A percentile compares a stretch with the other conserved stretches of the same genome.
These are phyloP conservation scores for Acanthococcus lagerstroemiae DNA, from an alignment of 2,888 invertebrate species.

Conservation along the genomic window DNA sequence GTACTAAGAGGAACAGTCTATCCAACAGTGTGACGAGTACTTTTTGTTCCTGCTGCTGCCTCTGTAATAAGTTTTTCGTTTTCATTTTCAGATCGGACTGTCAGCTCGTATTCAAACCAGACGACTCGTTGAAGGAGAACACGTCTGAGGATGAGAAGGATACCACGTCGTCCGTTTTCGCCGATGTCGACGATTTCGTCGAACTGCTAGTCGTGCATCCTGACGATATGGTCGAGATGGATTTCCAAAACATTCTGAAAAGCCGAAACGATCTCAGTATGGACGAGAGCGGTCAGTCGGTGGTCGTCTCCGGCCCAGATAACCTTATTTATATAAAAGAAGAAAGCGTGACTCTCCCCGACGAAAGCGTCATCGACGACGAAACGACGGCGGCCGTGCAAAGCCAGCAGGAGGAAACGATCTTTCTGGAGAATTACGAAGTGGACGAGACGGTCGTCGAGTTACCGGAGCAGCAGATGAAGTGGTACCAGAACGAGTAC, in stretches of 20 bases:
- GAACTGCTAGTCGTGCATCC: conserved; percentile 18
- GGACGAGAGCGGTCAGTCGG: not conserved
- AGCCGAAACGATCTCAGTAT: not conserved
- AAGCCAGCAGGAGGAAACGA: not conserved
- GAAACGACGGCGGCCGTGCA: not conserved
- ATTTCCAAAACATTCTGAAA: conserved; percentile 4
- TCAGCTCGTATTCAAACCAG: not conserved
- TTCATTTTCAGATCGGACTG: not conserved
- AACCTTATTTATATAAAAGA: not conserved
- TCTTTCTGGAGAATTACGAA: conserved; percentile 2
- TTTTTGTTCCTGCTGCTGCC: too few relatives aligned
- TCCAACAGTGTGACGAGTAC: too few relatives aligned
- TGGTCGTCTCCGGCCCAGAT: not conserved
- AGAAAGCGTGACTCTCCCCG: not conserved
- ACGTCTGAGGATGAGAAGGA: too few relatives aligned
- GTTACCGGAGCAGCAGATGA: conserved; percentile 1
- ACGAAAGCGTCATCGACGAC: not conserved
- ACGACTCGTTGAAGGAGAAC: not conserved
- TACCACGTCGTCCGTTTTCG: not conserved
- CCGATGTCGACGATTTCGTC: conserved; percentile 11
- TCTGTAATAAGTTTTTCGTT: not conserved
- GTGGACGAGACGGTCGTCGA: conserved; percentile 1
- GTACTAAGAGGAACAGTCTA: too few relatives aligned
- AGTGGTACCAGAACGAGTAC: not conserved
- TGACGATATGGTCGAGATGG: conserved; percentile 11